A percentile compares a stretch with the other conserved stretches of the same genome.
Conservation (phyloP, 2,113 vertebrate genomes). For the Colistium nudipinnis region DNA sequence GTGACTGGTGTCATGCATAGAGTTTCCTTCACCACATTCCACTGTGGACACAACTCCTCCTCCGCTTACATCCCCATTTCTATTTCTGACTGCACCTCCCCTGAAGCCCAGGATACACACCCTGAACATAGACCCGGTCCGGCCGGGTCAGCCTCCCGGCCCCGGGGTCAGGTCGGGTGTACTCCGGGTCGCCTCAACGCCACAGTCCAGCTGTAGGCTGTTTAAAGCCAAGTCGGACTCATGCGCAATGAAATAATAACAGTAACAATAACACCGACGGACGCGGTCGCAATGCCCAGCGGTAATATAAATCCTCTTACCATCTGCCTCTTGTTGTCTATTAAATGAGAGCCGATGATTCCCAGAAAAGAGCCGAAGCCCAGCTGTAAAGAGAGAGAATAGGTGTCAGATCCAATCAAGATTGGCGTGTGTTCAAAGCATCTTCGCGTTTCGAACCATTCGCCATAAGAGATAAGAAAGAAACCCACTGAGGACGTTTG, state of each 20-base stretch:
- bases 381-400: constrained; percentile 85
- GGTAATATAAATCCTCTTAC: constrained; percentile 84
- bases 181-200: constrained; percentile 19
- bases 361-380: constrained; percentile 98
- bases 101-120: constrained; percentile 52
- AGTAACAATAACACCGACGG: neutral
- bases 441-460: neutral
- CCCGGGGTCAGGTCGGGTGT: constrained; percentile 5
- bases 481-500: neutral
- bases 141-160: neutral
- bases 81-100: constrained; percentile 76
- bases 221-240: constrained; percentile 16
- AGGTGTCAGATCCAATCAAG: constrained; percentile 25
- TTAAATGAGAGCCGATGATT: constrained; percentile 97
- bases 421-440: neutral
- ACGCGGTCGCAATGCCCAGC: constrained; percentile 46
- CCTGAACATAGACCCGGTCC: constrained; percentile 26
- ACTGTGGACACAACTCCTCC: constrained; percentile 71
- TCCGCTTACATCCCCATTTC: constrained; percentile 77
- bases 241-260: constrained; percentile 21
- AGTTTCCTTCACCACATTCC: constrained; percentile 73
- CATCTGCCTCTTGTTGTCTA: constrained; percentile 99
- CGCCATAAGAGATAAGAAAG: neutral
- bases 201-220: constrained; percentile 23
- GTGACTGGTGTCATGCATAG: neutral